Evolutionary conservation across 2,888 invertebrate species (phyloP).

Genomic region (Campoletis raptor): DNA sequence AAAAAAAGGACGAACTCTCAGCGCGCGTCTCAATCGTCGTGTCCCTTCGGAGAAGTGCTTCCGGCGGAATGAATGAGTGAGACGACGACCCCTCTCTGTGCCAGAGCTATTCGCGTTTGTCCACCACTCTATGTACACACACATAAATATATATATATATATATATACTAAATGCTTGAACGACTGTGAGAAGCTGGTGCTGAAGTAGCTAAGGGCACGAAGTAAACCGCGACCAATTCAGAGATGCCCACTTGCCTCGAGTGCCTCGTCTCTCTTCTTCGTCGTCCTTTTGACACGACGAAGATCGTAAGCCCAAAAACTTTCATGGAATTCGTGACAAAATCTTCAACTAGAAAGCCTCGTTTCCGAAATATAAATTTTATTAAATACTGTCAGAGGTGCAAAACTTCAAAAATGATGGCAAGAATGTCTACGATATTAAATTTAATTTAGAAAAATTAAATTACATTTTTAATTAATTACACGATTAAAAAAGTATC

Average conservation of each 20-base stretch:
- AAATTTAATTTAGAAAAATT: neutral
- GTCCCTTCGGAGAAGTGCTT: constrained; percentile 78
- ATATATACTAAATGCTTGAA: constrained; percentile 13
- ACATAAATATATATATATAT: constrained; percentile 26
- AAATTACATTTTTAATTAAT: neutral
- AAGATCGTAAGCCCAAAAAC: constrained; percentile 44
- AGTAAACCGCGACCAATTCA: constrained; percentile 74
- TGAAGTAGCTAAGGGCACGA: constrained; percentile 68
- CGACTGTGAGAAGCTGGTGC: constrained; percentile 63
- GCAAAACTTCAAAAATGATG: neutral
- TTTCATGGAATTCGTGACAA: constrained; percentile 35
- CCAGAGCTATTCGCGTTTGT: constrained; percentile 66
- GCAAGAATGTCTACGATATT: neutral
- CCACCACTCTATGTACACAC: constrained; percentile 38
- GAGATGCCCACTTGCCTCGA: constrained; percentile 80
- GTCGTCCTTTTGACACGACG: constrained; percentile 38
- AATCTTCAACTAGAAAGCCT: constrained; percentile 12
- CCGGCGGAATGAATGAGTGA: constrained; percentile 79
- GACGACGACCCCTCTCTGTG: constrained; percentile 65
- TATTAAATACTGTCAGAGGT: neutral
- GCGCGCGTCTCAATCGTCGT: constrained; percentile 77
- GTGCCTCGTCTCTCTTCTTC: constrained; percentile 72
- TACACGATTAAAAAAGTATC: neutral
- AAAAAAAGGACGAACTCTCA: constrained; percentile 62
- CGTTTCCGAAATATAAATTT: neutral